Base-by-base conservation (phyloP, 2,797 vertebrate genomes). In the Cossypha caffra region DNA sequence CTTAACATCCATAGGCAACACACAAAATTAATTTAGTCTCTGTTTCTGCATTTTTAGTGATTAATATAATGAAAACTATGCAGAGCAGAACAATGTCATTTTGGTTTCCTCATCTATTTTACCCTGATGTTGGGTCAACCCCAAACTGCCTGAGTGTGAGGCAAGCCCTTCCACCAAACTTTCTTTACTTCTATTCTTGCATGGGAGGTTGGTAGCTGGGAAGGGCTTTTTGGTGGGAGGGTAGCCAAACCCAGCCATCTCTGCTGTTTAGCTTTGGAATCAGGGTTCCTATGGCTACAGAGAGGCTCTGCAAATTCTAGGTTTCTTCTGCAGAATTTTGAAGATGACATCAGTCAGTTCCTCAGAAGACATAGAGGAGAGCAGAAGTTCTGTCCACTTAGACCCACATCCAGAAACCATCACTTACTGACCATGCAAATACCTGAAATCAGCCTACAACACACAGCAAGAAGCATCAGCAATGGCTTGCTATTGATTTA, bases 401-500 rank as follows among this genome's bases (percentile, higher is more conserved):
- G 48, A 90, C 28, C 40, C 67, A 35, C 0, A 3, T n/a, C 62
- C 78, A 35, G 28, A 63, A 62, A 51, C 48, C 45, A 80, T 42
- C 90, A 86, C 9, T 19, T 20, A 20, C 0, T 68, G 47, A 40
- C 57, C 71, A 25, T 24, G 61, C 54, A 93, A 88, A 75, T 71
- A 66, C 29, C 66, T 80, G 68, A 96, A 95, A 86, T 62, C 84
- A 42, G 78, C 64, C 88, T 80, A 79, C 47, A 93, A 84, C 13
- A 42, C 52, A 42, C 35, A 54, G 61, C 45, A 61, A 66, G 76
- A 90, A 93, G 31, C 62, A 63, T 33, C 52, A 74, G 20, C 29
- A 43, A 24, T 11, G 43, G 50, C 13, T 8, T 88, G 68, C 25
- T 28, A 3, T 40, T 25, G 1, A 35, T 77, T 43, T 62, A 64